Evolutionary conservation across 2,888 invertebrate species (phyloP), one percentile per base, ranked within the genome.

Genomic region (Microctonus brassicae): DNA sequence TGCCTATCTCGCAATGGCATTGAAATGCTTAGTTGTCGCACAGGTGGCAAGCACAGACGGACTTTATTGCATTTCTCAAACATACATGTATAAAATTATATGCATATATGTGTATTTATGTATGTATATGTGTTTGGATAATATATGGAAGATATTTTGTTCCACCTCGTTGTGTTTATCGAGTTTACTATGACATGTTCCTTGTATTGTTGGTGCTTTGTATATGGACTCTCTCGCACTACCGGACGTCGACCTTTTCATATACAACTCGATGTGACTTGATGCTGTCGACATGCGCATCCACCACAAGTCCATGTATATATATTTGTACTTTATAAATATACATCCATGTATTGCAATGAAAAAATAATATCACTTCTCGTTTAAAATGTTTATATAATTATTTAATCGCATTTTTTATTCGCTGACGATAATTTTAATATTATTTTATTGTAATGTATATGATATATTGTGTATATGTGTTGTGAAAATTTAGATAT

Each of bases 141-240:
- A 26, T 58, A 34, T 64, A 72, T 74, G 72, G 33, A 72, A 72
- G 74, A 72, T 63, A 75, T 75, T 75, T 71, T 75, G 70, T 64
- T 61, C 64, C 60, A 68, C 69, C 72, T 70, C 72, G 68, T 73
- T 53, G n/a, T 65, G 72, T 57, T 75, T 74, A 75, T 75, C 70
- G 70, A 72, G 65, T 73, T 72, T 69, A 39, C 68, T 57, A 47
- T 6, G 26, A 47, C 47, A 63, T 47, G 29, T 24, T 63, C 26
- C 47, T 47, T n/a, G 36, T 39, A 39, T 42, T 29, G 63, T 9
- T n/a, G 0, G 39, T 17, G 34, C n/a, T 7, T 42, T 24, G 39
- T 63, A 17, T 63, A 42, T 63, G 29, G 39, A n/a, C 29, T 26
- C 29, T 26, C 52, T 67, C 64, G 66, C 60, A 24, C 39, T 20